These are phyloP conservation scores for Campaea margaritaria DNA, from an alignment of 2,888 invertebrate species.

Conservation along the genomic window DNA sequence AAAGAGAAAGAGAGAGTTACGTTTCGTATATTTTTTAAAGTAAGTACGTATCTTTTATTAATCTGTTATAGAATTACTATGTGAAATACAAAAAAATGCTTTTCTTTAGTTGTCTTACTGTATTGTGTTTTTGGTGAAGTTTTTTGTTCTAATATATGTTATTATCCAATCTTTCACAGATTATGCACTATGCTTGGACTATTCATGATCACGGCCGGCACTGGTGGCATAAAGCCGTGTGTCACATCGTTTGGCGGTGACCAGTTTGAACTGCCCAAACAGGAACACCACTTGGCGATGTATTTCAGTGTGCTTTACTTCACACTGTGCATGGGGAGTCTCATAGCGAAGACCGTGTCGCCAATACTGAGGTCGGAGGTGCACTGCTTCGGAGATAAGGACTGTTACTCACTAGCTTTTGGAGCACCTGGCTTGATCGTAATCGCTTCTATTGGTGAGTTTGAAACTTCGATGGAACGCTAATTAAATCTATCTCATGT, in stretches of 20 bases:
- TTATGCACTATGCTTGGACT: slow-evolving; percentile 88
- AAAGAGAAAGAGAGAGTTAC: no score
- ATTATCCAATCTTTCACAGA: slow-evolving; percentile 72
- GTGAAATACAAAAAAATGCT: no score
- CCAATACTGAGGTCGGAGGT: slow-evolving; percentile 89
- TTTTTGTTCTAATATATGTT: no score
- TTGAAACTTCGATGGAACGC: no score
- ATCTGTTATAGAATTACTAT: no score
- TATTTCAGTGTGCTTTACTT: slow-evolving; percentile 93
- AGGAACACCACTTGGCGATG: slow-evolving; percentile 86
- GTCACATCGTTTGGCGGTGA: slow-evolving; percentile 93
- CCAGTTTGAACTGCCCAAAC: slow-evolving; percentile 88
- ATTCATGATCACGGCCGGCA: slow-evolving; percentile 89
- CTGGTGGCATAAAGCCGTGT: slow-evolving; percentile 94
- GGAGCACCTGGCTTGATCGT: slow-evolving; percentile 91
- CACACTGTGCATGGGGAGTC: slow-evolving; percentile 87
- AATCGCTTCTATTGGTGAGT: slow-evolving; percentile 88
- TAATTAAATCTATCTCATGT: no score
- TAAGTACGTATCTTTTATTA: no score
- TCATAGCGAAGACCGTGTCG: slow-evolving; percentile 90
- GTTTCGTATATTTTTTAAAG: no score
- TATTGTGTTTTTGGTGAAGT: no score
- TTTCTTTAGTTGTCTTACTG: no score
- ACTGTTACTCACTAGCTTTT: slow-evolving; percentile 90
- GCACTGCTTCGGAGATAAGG: slow-evolving; percentile 87